Evolutionary conservation across 2,888 invertebrate species (phyloP), one percentile per base, ranked within the genome.

Genomic region (Drosophila engyochracea): DNA sequence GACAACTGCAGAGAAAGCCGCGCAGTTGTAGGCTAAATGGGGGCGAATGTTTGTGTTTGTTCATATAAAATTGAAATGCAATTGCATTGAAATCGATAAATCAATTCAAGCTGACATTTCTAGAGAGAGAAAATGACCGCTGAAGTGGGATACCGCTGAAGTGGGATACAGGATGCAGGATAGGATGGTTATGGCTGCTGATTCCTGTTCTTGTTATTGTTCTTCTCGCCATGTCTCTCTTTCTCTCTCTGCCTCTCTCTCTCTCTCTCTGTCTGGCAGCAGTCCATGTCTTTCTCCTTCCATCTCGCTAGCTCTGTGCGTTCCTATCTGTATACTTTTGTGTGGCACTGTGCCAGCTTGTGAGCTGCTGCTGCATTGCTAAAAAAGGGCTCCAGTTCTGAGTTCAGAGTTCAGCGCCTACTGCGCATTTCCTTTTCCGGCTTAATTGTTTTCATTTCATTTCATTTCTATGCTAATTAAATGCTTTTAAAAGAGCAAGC

Each of bases 381-480:
- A 30, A 30, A 58, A 22, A 31, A n/a, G 28, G 39, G n/a, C 19
- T 53, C 39, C 67, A 58, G 53, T 68, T 68, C 39, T 72, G 53
- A 67, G 75, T 52, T 69, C 69, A 69, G 14, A 58, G 58, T 44
- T 58, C 44, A 58, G 41, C 22, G 41, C 51, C 71, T 64, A 73
- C 37, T 44, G 64, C 72, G 58, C 57, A 74, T 78, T 81, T 81
- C 82, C 82, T 65, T 68, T 70, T 77, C 65, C 81, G 61, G 60
- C 72, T 79, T 90, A 74, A 90, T 85, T 83, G 84, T 81, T 79
- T 76, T 85, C 72, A 78, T 78, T 81, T 82, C 63, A 80, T 85
- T 87, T 85, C 73, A 71, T 62, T 77, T 70, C 75, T 47, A 53
- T 62, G 67, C 71, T 71, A 83, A 84, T 79, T 82, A 82, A 84